These are phyloP conservation scores for Lepeophtheirus salmonis DNA, from an alignment of 1,140 invertebrate species.

Conservation along the genomic window DNA sequence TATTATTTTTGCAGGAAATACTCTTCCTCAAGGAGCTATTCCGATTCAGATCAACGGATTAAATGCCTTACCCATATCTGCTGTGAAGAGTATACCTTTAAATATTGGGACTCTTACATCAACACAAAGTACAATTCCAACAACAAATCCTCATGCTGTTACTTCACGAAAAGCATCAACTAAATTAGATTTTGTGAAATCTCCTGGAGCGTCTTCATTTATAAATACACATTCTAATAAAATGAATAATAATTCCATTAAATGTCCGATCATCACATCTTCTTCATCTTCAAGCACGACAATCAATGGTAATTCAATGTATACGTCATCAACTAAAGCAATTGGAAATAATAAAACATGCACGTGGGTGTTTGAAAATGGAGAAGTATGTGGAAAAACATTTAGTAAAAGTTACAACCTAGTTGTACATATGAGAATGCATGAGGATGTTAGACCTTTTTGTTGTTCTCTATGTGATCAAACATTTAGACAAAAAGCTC, in stretches of 20 bases:
- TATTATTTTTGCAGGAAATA: constrained; percentile 4
- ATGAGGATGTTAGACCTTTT: constrained; percentile 16
- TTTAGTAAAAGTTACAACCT: constrained; percentile 17
- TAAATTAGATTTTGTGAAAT: background rate
- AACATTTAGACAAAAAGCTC: constrained; percentile 17
- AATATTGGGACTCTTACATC: background rate
- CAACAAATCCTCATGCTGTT: background rate
- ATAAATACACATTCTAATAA: background rate
- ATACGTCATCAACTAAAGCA: background rate
- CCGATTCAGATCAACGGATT: constrained; percentile 11
- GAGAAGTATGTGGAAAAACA: constrained; percentile 13
- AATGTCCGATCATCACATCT: background rate
- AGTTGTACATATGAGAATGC: constrained; percentile 18
- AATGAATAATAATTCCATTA: background rate
- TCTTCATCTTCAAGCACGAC: background rate
- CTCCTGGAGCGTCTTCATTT: background rate
- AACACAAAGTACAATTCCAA: background rate
- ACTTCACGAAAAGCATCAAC: background rate
- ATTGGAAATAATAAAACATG: constrained; percentile 13
- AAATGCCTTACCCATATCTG: constrained; percentile 7
- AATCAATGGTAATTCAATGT: background rate
- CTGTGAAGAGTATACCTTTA: constrained; percentile 6
- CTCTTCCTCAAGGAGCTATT: constrained; percentile 2
- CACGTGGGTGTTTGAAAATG: constrained; percentile 17
- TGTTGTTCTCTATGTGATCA: constrained; percentile 13